These are phyloP conservation scores for Varanus salvator DNA, from an alignment of 2,113 vertebrate species.

Conservation along the genomic window DNA sequence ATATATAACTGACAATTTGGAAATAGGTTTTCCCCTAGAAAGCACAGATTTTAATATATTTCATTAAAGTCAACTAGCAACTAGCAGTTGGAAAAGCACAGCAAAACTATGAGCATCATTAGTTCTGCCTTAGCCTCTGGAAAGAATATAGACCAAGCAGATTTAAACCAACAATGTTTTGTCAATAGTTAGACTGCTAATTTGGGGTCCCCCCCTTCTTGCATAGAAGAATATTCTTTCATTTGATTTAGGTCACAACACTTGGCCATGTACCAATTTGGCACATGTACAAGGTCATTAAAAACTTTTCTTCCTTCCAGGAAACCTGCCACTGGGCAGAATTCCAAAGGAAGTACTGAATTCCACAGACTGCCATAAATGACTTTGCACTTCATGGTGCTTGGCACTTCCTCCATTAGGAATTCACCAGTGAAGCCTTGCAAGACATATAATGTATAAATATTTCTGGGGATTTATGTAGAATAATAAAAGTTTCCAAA, in stretches of 20 bases:
- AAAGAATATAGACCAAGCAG: background rate
- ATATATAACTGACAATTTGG: background rate
- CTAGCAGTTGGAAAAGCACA: background rate
- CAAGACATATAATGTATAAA: constrained; percentile 21
- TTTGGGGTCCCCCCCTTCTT: background rate
- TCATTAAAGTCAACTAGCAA: background rate
- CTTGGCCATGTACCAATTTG: background rate
- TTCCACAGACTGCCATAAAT: constrained; percentile 16
- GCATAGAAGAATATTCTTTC: constrained; percentile 16
- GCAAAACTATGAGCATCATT: background rate
- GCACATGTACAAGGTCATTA: constrained; percentile 1
- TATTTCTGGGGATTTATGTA: accelerated
- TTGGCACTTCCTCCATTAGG: background rate
- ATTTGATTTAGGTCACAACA: background rate
- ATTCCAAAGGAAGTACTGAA: background rate
- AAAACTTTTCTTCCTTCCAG: constrained; percentile 4
- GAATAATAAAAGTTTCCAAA: background rate
- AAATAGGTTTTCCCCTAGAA: background rate
- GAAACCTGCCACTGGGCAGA: background rate
- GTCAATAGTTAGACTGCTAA: background rate
- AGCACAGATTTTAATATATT: background rate
- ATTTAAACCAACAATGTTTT: background rate
- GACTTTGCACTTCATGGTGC: background rate
- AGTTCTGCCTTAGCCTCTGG: background rate
- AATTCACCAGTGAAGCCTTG: constrained; percentile 1